These are phyloP conservation scores for Erebia epiphron DNA, from an alignment of 2,888 invertebrate species.

Conservation along the genomic window DNA sequence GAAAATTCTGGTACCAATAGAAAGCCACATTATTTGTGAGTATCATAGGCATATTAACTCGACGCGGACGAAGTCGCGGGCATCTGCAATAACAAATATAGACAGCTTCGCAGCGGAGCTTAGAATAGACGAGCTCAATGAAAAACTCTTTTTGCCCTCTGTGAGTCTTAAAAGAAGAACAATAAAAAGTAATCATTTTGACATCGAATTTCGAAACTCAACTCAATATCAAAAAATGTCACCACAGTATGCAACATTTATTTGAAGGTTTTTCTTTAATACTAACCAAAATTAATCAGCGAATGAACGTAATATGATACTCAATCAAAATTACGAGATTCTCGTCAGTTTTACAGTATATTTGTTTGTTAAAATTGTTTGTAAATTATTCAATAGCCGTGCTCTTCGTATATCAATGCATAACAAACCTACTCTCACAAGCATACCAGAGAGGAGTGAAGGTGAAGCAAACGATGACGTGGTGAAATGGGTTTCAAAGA, in stretches of 20 bases:
- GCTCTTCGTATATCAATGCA: conserved; percentile 44
- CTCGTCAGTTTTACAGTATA: conserved; percentile 57
- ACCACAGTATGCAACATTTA: conserved; percentile 56
- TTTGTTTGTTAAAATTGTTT: conserved; percentile 60
- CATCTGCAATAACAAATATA: no score
- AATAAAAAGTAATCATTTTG: not conserved
- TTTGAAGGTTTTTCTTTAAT: conserved; percentile 40
- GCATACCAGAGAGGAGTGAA: conserved; percentile 65
- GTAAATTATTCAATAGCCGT: conserved; percentile 45
- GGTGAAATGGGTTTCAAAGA: conserved; percentile 71
- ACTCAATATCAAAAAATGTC: conserved; percentile 52
- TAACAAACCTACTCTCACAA: conserved; percentile 53
- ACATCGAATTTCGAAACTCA: conserved; percentile 23
- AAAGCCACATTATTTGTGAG: no score
- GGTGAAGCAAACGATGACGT: conserved; percentile 52
- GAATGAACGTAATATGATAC: conserved; percentile 61
- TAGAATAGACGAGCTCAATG: no score
- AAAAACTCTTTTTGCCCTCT: not conserved
- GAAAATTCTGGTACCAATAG: no score
- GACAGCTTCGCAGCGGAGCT: no score
- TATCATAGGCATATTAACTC: no score
- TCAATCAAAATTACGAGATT: conserved; percentile 64
- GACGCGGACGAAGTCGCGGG: no score
- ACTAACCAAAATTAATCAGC: conserved; percentile 46
- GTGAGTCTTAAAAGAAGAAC: not conserved